Evolutionary conservation across 2,113 vertebrate genomes (phyloP), one percentile per base, ranked within the genome.

Genomic region (Embiotoca jacksoni): DNA sequence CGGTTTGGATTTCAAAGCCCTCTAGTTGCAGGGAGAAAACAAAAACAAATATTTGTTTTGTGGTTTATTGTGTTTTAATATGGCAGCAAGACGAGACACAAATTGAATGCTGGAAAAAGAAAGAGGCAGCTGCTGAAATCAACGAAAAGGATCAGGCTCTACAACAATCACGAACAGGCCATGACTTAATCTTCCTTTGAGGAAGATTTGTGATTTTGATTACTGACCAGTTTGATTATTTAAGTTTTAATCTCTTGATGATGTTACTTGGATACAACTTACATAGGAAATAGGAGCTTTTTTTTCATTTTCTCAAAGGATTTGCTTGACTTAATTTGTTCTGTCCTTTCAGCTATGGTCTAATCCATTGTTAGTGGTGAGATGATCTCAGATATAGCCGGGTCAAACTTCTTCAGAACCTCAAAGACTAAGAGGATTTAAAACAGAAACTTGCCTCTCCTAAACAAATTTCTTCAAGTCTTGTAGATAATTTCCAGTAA

Each of bases 1-100:
- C 41, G 78, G 84, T 88, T 86, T 88, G 81, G 78, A 88, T 94
- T 93, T 93, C 91, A 90, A 92, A 92, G 90, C 60, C 57, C 23
- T 73, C 69, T 80, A 73, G 79, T 85, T 83, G 36, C 57, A 86
- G 41, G 33, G 70, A 88, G 84, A 79, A 89, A 84, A 89, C 76
- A 89, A 92, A 94, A 90, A 93, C 90, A 92, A 94, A 93, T 93
- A 92, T 94, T 93, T 94, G 88, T 92, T 90, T 91, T 89, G 89
- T 75, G 87, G 81, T 81, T 89, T 83, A 86, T 93, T 89, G 90
- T 89, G 80, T 87, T 92, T 91, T 89, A 89, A 87, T 93, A 87
- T 81, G 87, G 89, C 86, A 84, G 72, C 41, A 47, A 88, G 86
- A 89, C 58, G 88, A 89, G 69, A 80, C 61, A 1, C 77, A 90